Evolutionary conservation across 1,140 invertebrate species (phyloP).

Genomic region (Drosophila serrata): DNA sequence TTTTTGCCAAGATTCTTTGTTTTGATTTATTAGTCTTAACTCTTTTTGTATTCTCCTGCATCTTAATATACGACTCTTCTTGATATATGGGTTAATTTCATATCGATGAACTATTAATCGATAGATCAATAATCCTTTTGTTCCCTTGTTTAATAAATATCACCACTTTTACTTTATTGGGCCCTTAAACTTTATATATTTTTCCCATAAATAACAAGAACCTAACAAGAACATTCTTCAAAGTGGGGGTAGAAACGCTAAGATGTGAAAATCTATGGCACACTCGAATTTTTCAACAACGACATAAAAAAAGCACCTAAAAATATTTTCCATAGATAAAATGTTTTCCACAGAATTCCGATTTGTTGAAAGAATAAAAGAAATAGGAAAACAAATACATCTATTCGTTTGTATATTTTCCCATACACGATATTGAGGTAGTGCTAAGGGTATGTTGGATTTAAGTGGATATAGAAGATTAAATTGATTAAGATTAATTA

Average conservation of each 20-base stretch:
- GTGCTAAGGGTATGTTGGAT: background rate
- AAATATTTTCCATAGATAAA: slow-evolving; percentile 53
- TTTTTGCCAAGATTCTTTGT: background rate
- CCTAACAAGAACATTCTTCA: slow-evolving; percentile 5
- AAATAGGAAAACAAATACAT: slow-evolving; percentile 28
- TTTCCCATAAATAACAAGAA: slow-evolving; percentile 27
- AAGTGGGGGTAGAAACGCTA: background rate
- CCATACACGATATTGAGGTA: background rate
- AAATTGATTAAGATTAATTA: background rate
- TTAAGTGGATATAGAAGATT: background rate
- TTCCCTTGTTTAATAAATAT: slow-evolving; percentile 10
- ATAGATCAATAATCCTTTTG: background rate
- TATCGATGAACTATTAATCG: background rate
- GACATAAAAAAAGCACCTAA: slow-evolving; percentile 48
- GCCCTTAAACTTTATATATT: slow-evolving; percentile 1
- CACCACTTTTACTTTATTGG: background rate
- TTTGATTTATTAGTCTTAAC: slow-evolving; percentile 1
- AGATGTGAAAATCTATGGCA: slow-evolving; percentile 39
- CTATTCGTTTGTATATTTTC: slow-evolving; percentile 9
- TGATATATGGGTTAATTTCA: background rate
- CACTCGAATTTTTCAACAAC: slow-evolving; percentile 47
- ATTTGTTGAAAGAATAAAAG: slow-evolving; percentile 32
- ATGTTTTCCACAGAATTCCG: slow-evolving; percentile 33
- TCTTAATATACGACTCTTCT: background rate
- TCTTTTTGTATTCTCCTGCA: background rate